These are phyloP conservation scores for Neoseiulus cucumeris DNA, from an alignment of 1,140 invertebrate species.

Conservation along the genomic window DNA sequence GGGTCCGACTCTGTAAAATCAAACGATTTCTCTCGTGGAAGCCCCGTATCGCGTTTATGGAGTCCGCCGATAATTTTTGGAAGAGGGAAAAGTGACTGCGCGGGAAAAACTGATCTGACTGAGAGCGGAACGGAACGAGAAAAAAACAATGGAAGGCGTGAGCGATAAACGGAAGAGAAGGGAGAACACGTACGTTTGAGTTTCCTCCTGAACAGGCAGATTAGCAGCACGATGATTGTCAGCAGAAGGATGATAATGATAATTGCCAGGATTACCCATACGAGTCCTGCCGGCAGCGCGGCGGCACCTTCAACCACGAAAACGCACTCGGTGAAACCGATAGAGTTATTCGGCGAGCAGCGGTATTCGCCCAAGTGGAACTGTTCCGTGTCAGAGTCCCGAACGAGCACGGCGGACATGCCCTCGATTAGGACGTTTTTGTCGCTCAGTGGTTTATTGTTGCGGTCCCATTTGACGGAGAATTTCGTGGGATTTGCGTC, in stretches of 20 bases:
- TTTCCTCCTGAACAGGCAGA: constrained; percentile 5
- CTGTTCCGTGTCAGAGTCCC: constrained; percentile 5
- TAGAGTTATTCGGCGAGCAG: constrained; percentile 2
- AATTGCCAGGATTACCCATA: neutral
- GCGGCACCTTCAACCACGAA: neutral
- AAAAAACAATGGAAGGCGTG: neutral
- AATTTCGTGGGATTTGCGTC: neutral
- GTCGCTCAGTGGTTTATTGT: constrained; percentile 3
- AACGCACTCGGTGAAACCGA: constrained; percentile 8
- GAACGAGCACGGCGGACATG: neutral
- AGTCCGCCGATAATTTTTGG: neutral
- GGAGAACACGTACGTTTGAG: neutral
- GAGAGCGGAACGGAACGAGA: neutral
- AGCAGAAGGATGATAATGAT: constrained; percentile 1
- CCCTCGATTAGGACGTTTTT: constrained; percentile 8
- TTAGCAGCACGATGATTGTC: neutral
- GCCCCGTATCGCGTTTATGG: no score
- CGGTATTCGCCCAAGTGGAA: constrained; percentile 10
- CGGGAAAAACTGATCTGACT: neutral
- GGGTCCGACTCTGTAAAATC: neutral
- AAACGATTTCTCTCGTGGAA: neutral
- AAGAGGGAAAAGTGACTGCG: neutral
- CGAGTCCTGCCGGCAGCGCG: neutral
- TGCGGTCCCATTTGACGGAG: constrained; percentile 10
- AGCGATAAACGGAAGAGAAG: neutral